These are phyloP conservation scores for Epizoanthus illoricatus DNA, from an alignment of 92 coral and sea anemone genomes.

Conservation along the genomic window DNA sequence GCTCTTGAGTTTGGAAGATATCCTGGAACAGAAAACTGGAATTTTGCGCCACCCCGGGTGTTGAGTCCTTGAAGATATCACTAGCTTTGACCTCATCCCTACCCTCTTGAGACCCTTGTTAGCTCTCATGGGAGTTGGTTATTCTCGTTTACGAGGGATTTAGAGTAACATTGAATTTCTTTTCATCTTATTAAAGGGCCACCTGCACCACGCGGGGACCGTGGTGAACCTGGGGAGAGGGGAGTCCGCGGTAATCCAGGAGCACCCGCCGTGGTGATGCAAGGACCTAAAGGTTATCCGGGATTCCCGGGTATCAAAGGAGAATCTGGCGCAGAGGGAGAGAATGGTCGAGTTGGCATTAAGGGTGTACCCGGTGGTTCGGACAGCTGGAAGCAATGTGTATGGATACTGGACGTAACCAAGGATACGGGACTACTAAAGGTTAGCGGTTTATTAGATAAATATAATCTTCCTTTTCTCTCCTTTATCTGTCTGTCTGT, in stretches of 20 bases:
- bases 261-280: neutral
- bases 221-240: conserved; percentile 35
- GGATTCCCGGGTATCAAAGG: conserved; percentile 59
- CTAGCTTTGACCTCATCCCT: too few species aligned
- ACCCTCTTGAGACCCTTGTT: too few species aligned
- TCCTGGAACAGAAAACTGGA: too few species aligned
- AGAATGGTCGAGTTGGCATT: conserved; percentile 43
- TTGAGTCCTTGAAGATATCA: too few species aligned
- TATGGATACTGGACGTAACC: conserved; percentile 57
- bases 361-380: conserved; percentile 49
- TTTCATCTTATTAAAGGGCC: neutral
- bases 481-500: neutral
- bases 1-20: too few species aligned
- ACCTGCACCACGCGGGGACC: conserved; percentile 29
- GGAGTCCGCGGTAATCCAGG: conserved; percentile 61
- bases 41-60: too few species aligned
- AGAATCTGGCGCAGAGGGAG: conserved; percentile 47
- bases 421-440: conserved; percentile 58
- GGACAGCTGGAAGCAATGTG: conserved; percentile 57
- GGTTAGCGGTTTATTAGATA: conserved; percentile 21
- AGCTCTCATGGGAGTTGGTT: neutral
- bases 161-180: neutral
- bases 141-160: neutral
- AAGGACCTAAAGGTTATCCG: conserved; percentile 53
- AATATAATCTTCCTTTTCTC: neutral